Evolutionary conservation across 2,888 invertebrate species (phyloP).

Genomic region (Oxytorus armatus): DNA sequence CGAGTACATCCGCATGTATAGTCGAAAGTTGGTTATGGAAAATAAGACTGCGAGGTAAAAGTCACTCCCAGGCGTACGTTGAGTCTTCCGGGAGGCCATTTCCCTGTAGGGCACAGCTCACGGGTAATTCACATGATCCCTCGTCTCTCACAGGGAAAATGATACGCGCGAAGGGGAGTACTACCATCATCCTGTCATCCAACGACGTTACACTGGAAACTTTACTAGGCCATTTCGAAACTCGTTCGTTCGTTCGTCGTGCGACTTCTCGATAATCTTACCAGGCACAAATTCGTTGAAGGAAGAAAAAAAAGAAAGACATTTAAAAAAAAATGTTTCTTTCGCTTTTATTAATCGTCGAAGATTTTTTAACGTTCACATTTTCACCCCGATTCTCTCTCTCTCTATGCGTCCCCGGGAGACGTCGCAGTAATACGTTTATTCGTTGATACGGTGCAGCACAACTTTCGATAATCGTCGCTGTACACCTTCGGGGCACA

Average conservation of each 20-base stretch:
- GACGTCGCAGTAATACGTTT: neutral
- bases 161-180: constrained; percentile 44
- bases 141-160: constrained; percentile 25
- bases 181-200: constrained; percentile 69
- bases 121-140: constrained; percentile 59
- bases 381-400: constrained; percentile 40
- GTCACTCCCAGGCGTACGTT: constrained; percentile 45
- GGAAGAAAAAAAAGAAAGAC: neutral
- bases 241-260: constrained; percentile 68
- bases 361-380: constrained; percentile 41
- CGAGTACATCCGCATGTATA: constrained; percentile 8
- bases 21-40: constrained; percentile 39
- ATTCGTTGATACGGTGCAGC: constrained; percentile 24
- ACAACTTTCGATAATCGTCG: constrained; percentile 65
- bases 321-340: constrained; percentile 21
- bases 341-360: constrained; percentile 47
- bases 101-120: constrained; percentile 60
- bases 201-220: constrained; percentile 64
- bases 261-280: constrained; percentile 37
- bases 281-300: constrained; percentile 17
- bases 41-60: constrained; percentile 41
- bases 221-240: constrained; percentile 73
- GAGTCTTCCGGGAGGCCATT: constrained; percentile 54
- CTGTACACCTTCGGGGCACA: constrained; percentile 51
- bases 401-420: neutral